A percentile compares a stretch with the other conserved stretches of the same genome.
Evolutionary conservation across 2,797 vertebrate genomes (phyloP).

Genomic region (Melanotaenia nigrans): DNA sequence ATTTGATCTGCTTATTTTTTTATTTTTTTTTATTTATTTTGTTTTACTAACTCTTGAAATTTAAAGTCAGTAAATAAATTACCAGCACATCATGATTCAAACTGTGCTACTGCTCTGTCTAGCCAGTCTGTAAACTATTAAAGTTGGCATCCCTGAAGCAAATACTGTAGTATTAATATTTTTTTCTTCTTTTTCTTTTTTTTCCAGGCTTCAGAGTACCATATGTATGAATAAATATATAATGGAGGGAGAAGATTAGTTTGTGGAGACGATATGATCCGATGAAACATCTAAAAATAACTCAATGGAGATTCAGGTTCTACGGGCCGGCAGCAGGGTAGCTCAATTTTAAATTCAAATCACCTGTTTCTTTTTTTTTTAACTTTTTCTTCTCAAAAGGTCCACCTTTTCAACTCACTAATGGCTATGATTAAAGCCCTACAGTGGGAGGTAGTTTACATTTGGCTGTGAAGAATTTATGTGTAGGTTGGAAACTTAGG

Average conservation of each 20-base stretch:
- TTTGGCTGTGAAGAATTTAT: constrained; percentile 24
- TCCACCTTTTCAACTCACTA: constrained; percentile 26
- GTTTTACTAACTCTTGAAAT: too few species aligned
- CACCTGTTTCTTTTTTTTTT: constrained; percentile 10
- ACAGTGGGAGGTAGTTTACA: constrained; percentile 25
- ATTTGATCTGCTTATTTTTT: too few species aligned
- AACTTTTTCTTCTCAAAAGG: background rate
- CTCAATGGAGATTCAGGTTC: constrained; percentile 21
- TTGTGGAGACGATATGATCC: constrained; percentile 18
- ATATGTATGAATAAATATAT: constrained; percentile 55
- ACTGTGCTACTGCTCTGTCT: too few species aligned
- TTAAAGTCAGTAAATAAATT: too few species aligned
- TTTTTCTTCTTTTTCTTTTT: too few species aligned
- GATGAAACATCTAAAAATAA: constrained; percentile 66
- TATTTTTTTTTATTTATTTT: too few species aligned
- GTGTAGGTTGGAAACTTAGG: constrained; percentile 14
- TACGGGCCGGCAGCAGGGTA: constrained; percentile 4
- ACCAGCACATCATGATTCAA: too few species aligned
- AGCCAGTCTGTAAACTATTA: too few species aligned
- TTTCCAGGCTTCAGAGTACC: constrained; percentile 56
- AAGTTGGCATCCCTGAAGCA: background rate
- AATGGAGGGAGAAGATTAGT: constrained; percentile 21
- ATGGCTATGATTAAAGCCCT: constrained; percentile 47
- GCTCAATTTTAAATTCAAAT: constrained; percentile 57
- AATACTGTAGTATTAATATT: background rate